Base-by-base conservation (phyloP, 2,113 vertebrate species). In the Hippopotamus amphibius region DNA sequence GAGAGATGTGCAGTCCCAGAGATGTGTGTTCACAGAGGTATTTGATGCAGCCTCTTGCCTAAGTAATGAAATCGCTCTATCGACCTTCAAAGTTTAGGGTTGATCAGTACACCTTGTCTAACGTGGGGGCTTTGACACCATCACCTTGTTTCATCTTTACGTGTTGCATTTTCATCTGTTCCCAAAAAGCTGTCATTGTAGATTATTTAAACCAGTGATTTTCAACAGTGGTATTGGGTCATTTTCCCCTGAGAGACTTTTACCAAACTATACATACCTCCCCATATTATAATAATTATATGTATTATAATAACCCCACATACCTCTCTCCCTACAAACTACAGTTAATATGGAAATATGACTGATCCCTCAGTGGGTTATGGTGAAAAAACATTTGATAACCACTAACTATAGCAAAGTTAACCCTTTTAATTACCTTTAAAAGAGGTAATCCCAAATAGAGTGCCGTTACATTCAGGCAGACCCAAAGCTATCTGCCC, bases 201-300 rank as follows among this genome's bases (percentile, higher is more conserved):
- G 59, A 83, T 88, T n/a, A 59, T 71, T 93, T 84, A 87, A 90
- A 89, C 79, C 48, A 65, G 15, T 43, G 55, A 57, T 94, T 96
- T 85, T 89, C 84, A 97, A 1, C 55, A 61, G 12, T 90, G 61
- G 46, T 41, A 24, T 11, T 74, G 24, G 61, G 22, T 96, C 50
- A 21, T 37, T 92, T 53, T 79, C n/a, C 41, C 69, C 21, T 74
- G 33, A 84, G 57, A 41, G 24, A 50, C 33, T 94, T 88, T 72
- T 90, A 61, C 41, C 30, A 86, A 80, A 66, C 6, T 21, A 13
- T 48, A 1, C 83, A n/a, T 50, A 48, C 37, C 22, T 63, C 50
- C 13, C 92, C 43, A 46, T 72, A 30, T 83, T 55, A 33, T 57
- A 90, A 85, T 93, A 72, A 63, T 61, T 46, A 17, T 10, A 46